Evolutionary conservation across 2,797 vertebrate genomes (phyloP).

Genomic region (Phaenicophaeus curvirostris): DNA sequence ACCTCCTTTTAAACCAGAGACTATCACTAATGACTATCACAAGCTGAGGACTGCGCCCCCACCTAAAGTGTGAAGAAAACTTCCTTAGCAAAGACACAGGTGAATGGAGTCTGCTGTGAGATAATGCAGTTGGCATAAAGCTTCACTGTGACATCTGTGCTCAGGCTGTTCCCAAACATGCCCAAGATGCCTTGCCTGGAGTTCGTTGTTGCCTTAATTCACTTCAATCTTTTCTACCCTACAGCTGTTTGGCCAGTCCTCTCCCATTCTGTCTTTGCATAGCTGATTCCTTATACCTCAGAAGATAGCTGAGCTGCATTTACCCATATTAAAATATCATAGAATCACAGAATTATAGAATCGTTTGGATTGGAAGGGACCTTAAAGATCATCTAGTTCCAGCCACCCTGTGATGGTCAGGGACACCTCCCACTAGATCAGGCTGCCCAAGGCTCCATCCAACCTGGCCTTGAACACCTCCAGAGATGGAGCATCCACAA

Average conservation of each 20-base stretch:
- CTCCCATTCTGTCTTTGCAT: neutral
- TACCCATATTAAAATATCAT: neutral
- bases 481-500: no score
- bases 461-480: no score
- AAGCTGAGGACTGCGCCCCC: neutral
- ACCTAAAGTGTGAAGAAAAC: neutral
- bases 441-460: no score
- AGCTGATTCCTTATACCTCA: neutral
- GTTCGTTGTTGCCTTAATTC: fast-evolving
- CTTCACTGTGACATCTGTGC: neutral
- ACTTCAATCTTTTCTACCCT: neutral
- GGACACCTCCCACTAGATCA: no score
- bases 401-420: no score
- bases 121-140: neutral
- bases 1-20: neutral
- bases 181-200: neutral
- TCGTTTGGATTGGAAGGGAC: no score
- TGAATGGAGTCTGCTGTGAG: neutral
- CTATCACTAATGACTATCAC: neutral
- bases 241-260: neutral
- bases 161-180: neutral
- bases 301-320: neutral
- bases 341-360: no score
- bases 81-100: neutral
- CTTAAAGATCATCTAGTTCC: no score